phyloP scores from a whole-genome alignment of 2,888 invertebrate genomes.

The Tinea semifulvella region DNA sequence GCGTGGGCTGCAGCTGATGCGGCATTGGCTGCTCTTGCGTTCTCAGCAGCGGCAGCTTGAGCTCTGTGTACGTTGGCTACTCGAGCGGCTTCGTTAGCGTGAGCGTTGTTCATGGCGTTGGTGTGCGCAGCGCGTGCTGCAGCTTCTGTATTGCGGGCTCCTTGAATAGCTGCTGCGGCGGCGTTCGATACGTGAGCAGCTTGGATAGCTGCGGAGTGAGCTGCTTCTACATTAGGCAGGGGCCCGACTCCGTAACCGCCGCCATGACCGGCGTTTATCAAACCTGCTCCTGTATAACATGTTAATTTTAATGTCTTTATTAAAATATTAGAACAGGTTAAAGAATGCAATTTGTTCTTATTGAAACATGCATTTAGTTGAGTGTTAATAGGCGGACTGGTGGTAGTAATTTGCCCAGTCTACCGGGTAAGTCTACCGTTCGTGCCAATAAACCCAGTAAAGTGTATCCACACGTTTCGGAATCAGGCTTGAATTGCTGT shows the following conservation, averaged over 20 bases:
- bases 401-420: too few species aligned
- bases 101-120: slow-evolving; percentile 52
- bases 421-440: too few species aligned
- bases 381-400: too few species aligned
- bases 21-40: slow-evolving; percentile 50
- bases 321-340: neutral
- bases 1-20: slow-evolving; percentile 46
- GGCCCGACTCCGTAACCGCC: neutral
- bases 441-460: too few species aligned
- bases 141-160: slow-evolving; percentile 49
- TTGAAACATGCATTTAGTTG: too few species aligned
- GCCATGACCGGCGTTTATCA: neutral
- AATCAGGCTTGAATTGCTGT: too few species aligned
- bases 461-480: too few species aligned
- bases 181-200: slow-evolving; percentile 51
- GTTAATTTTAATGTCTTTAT: neutral
- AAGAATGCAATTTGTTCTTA: too few species aligned
- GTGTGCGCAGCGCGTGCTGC: slow-evolving; percentile 50
- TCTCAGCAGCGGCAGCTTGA: slow-evolving; percentile 54
- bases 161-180: slow-evolving; percentile 54
- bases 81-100: slow-evolving; percentile 50
- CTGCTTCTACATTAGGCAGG: slow-evolving; percentile 46
- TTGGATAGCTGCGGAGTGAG: slow-evolving; percentile 55
- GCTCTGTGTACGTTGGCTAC: slow-evolving; percentile 52
- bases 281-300: slow-evolving; percentile 1